Conservation (phyloP, 2,888 invertebrate species). For the Polydrusus cervinus region DNA sequence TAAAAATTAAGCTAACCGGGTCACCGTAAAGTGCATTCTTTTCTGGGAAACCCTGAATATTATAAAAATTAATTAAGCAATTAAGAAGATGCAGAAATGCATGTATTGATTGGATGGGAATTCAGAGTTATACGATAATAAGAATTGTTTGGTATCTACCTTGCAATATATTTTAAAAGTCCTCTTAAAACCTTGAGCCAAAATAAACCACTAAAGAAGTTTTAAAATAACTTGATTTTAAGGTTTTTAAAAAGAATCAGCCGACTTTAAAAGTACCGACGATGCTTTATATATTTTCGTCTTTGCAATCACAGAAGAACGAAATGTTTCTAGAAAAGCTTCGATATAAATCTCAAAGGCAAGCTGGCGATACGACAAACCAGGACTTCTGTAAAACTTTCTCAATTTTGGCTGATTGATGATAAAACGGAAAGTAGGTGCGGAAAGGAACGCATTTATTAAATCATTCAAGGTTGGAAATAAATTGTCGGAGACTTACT, state of each 20-base stretch:
- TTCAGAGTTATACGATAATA: too few relatives aligned
- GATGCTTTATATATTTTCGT: slow-evolving; percentile 21
- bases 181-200: neutral
- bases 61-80: too few relatives aligned
- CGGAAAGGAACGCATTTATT: slow-evolving; percentile 50
- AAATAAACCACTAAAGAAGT: slow-evolving; percentile 17
- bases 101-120: too few relatives aligned
- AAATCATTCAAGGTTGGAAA: slow-evolving; percentile 46
- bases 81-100: too few relatives aligned
- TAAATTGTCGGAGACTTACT: slow-evolving; percentile 38
- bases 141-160: too few relatives aligned
- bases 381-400: slow-evolving; percentile 50
- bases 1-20: too few relatives aligned
- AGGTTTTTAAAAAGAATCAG: slow-evolving; percentile 16
- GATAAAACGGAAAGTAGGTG: slow-evolving; percentile 43
- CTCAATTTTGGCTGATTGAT: slow-evolving; percentile 52
- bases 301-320: slow-evolving; percentile 15
- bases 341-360: slow-evolving; percentile 44
- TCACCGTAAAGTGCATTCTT: too few relatives aligned
- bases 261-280: slow-evolving; percentile 22
- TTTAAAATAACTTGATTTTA: slow-evolving; percentile 12
- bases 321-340: slow-evolving; percentile 19
- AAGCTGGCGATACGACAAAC: slow-evolving; percentile 47
- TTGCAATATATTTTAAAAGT: neutral
- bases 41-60: too few relatives aligned